Evolutionary conservation across 2,797 vertebrate species (phyloP), one percentile per base, ranked within the genome.

Genomic region (Dendrocincla fuliginosa): DNA sequence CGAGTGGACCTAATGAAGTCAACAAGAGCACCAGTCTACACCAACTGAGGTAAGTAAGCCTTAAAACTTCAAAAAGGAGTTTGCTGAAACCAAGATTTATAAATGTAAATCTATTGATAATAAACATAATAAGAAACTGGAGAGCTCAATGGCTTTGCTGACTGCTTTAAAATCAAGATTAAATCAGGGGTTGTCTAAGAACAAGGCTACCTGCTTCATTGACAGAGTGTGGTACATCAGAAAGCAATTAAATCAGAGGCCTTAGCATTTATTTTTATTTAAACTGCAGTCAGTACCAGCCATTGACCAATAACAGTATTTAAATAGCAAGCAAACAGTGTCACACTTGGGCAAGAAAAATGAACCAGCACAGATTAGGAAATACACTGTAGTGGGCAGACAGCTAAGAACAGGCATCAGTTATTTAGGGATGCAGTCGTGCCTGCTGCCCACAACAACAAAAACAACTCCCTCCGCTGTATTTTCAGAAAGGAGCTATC

Each of bases 361-460:
- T 1, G 30, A 75, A 55, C 5, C 41, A 68, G 61, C 35, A 65
- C 52, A 82, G 50, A 55, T 69, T 7, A 88, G 57, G 73, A 81
- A 77, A 81, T 16, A 28, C 73, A 14, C 33, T 24, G 46, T 23
- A n/a, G 69, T 42, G n/a, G 77, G 83, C 80, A 92, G 74, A 55
- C 35, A 53, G 65, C 47, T 68, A 53, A 71, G 76, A 61, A 46
- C 16, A 47, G 33, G 35, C 27, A 64, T 46, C 46, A 68, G 69
- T 86, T 89, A 84, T 92, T 91, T 74, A 83, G 71, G 67, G 87
- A 87, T 87, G 59, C 82, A 68, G 76, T 63, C 39, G 1, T 56
- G 80, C 77, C 46, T 90, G 68, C 82, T 93, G 71, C 84, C 87
- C 81, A 70, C 89, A 96, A 55, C 75, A 89, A 84, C 67, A 85